These are phyloP conservation scores for Calephelis virginiensis DNA, from an alignment of 1,140 invertebrate genomes.

Conservation along the genomic window DNA sequence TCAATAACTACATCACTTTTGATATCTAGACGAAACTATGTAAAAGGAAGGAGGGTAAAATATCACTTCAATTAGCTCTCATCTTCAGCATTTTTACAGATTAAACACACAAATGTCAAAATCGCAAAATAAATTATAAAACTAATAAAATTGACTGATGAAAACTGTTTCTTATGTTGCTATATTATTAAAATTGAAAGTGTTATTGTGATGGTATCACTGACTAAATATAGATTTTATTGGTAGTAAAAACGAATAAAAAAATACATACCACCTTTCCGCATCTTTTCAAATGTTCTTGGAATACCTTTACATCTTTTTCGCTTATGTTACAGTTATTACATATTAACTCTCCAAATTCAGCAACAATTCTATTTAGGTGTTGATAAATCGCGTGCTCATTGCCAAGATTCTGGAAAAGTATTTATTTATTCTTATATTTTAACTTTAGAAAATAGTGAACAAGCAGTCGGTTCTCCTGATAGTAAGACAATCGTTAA, in stretches of 20 bases:
- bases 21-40: background rate
- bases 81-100: no score
- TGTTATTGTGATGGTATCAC: background rate
- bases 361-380: slow-evolving; percentile 38
- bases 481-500: no score
- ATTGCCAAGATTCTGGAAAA: slow-evolving; percentile 46
- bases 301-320: slow-evolving; percentile 42
- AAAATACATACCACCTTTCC: slow-evolving; percentile 24
- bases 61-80: no score
- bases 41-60: no score
- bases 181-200: background rate
- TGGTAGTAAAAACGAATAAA: background rate
- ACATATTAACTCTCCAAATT: slow-evolving; percentile 38
- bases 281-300: slow-evolving; percentile 43
- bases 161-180: no score
- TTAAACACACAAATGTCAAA: no score
- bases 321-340: slow-evolving; percentile 39
- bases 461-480: no score
- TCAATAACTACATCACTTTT: background rate
- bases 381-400: slow-evolving; percentile 36
- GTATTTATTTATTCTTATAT: background rate
- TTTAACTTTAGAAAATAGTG: no score
- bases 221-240: background rate
- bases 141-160: no score
- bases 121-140: no score